Base-by-base conservation (phyloP, 2,797 vertebrate species). In the Austrolebias charrua region DNA sequence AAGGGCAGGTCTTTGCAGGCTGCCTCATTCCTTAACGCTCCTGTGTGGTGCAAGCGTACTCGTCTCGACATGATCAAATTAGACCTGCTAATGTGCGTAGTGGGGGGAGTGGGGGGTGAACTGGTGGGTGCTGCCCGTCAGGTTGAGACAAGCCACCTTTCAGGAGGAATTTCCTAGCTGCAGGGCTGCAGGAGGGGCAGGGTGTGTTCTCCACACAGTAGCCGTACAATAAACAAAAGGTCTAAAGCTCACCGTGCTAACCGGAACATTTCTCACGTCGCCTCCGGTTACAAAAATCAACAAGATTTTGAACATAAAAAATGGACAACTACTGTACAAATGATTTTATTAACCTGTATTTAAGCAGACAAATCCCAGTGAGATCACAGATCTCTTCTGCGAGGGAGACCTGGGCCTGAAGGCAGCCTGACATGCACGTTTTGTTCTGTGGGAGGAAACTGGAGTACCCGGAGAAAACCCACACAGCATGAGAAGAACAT, bases 1-100 rank as follows among this genome's bases (percentile, higher is more conserved):
- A 54, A 54, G 71, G 88, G 83, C 93, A 90, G 85, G 92, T 91
- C 78, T 75, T 64, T 80, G 85, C 93, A 92, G 74, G 92, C 84
- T 48, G 68, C 64, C 84, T 92, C 92, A 94, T 94, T 93, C 93
- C 91, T 87, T 69, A 81, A 76, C 31, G 13, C 58, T 60, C 55
- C 60, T 63, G 35, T 4, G 31, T 5, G 31, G 33, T 24, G 80
- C 90, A 71, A 82, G 90, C 87, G 78, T 80, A 63, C 85, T 78
- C 84, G 90, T 80, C 78, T 63, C 0, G 13, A 47, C 76, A 69
- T 46, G 80, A 73, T 80, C 72, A 78, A 74, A 79, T 84, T 81
- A 84, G 69, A 67, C 78, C 54, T 51, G 1, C 24, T 24, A 24
- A 24, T 24, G 24, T 24, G 24, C 3, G 24, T 24, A 3, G 24